Base-by-base conservation (phyloP, 2,888 invertebrate species). In the Hypena proboscidalis region DNA sequence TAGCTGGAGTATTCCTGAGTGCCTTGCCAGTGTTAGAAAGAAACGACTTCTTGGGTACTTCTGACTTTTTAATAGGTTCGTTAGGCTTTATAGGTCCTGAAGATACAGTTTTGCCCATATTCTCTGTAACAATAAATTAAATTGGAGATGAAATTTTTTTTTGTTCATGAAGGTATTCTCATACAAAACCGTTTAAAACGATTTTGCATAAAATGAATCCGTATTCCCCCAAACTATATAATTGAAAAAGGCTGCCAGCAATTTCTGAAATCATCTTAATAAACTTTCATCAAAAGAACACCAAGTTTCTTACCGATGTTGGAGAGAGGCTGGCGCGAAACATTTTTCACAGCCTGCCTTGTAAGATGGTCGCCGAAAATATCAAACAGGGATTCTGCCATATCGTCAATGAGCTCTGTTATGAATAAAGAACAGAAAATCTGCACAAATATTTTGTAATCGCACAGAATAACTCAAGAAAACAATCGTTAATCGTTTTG, bases 311-410 rank as follows among this genome's bases (percentile, higher is more conserved):
- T 83, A 85, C 88, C 86, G 35, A 80, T 81, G 48, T 84, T 87
- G 7, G 70, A 69, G 15, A 89, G 46, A 7, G 88, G 89, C 63
- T 87, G 89, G 42, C 86, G 84, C 21, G 77, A 59, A 44, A 85
- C 79, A 80, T 83, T 84, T 72, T 76, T 87, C 25, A 74, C 60
- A 8, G 70, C 54, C 42, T 83, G 79, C 34, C 77, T 73, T 10
- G 74, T 74, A n/a, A 78, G 33, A 37, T 81, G 80, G 42, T 88
- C 85, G 1, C 86, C 83, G 34, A 90, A 89, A 47, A 89, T 88
- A 64, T 83, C 72, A 44, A 87, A 89, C 2, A 87, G 58, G 6
- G 86, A 78, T 33, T 86, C 82, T 21, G 83, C 70, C 88, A 89
- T 88, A n/a, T 23, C 55, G 36, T 15, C 36, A 13, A 5, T 7